Evolutionary conservation across 2,113 vertebrate species (phyloP).

Genomic region (Rattus rattus): DNA sequence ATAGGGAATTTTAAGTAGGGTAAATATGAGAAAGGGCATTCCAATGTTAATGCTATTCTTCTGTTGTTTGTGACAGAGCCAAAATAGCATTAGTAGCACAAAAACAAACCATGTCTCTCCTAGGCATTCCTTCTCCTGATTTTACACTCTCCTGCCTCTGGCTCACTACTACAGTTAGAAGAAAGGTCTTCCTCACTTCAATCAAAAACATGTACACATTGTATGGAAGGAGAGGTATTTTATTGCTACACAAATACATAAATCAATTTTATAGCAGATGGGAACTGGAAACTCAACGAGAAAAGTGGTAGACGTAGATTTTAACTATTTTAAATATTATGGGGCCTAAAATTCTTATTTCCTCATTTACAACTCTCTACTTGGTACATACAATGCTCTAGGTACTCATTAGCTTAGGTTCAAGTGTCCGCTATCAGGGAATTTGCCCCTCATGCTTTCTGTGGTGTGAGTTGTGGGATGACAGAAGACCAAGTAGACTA

Average conservation of each 20-base stretch:
- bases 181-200: neutral
- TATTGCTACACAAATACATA: neutral
- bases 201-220: neutral
- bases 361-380: neutral
- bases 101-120: neutral
- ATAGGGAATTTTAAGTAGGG: neutral
- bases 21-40: neutral
- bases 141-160: neutral
- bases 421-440: neutral
- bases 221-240: neutral
- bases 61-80: neutral
- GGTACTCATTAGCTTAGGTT: neutral
- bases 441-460: neutral
- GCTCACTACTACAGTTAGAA: neutral
- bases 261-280: neutral
- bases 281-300: neutral
- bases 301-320: neutral
- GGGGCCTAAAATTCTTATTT: neutral
- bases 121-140: neutral
- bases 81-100: neutral
- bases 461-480: neutral
- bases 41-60: neutral
- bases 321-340: neutral
- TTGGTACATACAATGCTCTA: neutral
- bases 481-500: neutral